Conservation (phyloP, 2,113 vertebrate species). For the Mirza zaza region DNA sequence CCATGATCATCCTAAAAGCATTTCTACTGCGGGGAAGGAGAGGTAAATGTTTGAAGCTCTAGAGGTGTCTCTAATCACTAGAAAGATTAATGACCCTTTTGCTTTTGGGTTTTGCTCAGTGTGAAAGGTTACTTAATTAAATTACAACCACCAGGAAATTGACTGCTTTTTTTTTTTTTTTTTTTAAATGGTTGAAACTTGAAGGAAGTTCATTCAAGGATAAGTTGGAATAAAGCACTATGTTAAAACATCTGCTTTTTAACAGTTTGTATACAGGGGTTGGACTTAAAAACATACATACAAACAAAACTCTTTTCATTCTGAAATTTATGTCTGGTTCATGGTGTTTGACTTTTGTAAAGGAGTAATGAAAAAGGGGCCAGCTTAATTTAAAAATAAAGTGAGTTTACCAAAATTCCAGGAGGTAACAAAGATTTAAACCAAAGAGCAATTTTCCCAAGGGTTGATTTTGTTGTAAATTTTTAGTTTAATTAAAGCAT, state of each 20-base stretch:
- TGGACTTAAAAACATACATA: conserved; percentile 53
- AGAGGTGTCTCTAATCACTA: conserved; percentile 84
- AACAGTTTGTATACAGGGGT: conserved; percentile 72
- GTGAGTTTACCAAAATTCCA: conserved; percentile 72
- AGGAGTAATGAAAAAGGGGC: conserved; percentile 39
- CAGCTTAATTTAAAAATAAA: conserved; percentile 63
- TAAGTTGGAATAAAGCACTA: conserved; percentile 80
- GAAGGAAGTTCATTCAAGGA: conserved; percentile 79
- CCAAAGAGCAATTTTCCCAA: conserved; percentile 79
- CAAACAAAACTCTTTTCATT: conserved; percentile 59
- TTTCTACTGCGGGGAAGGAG: conserved; percentile 96
- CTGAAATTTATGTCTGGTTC: conserved; percentile 66
- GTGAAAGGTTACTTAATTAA: conserved; percentile 79
- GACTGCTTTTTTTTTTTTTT: conserved; percentile 69
- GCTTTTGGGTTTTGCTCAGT: conserved; percentile 80
- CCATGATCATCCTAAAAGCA: conserved; percentile 95
- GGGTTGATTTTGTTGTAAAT: conserved; percentile 72
- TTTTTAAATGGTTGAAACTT: conserved; percentile 74
- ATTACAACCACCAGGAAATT: conserved; percentile 76
- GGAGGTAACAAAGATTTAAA: conserved; percentile 71
- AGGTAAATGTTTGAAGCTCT: conserved; percentile 94
- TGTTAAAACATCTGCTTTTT: conserved; percentile 73
- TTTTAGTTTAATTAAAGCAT: conserved; percentile 72
- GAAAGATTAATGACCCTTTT: conserved; percentile 82
- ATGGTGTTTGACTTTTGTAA: conserved; percentile 64